Evolutionary conservation across 2,113 vertebrate species (phyloP), one percentile per base, ranked within the genome.

Genomic region (Noturus placidus): DNA sequence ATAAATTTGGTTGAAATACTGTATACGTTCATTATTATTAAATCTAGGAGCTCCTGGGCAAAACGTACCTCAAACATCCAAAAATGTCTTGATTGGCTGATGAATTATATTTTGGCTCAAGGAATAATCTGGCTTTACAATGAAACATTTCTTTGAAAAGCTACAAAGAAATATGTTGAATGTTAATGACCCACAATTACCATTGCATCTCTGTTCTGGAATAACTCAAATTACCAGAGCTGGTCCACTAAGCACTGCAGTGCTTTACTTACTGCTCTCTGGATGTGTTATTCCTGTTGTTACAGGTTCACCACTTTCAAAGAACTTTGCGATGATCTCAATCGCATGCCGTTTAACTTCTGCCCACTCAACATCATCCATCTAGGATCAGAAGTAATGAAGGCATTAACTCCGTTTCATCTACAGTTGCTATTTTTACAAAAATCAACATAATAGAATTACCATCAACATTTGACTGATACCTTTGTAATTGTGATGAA

Each of bases 401-500:
- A 38, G 10, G 27, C 22, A 80, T 57, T 10, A 83, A 46, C 5
- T 50, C 67, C 2, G 20, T 61, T 54, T 38, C 14, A 70, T 82
- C 19, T 20, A 81, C 30, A 25, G 10, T 33, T 65, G 42, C 11
- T 15, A 14, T 27, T 42, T 19, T 9, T 5, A 77, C 33, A 78
- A 19, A 85, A 50, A 61, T 35, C 22, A 52, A 67, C 19, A 78
- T 35, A 20, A 33, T 17, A 52, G 17, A 83, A 3, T 15, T 56
- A 80, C 42, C 11, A 19, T 42, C 30, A 38, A 50, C 54, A 0
- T 4, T 17, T 14, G 38, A 57, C 61, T n/a, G 4, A 87, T 93
- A 96, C 96, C 95, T 96, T 96, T 13, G 95, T 96, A 82, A 96
- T 87, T 42, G 96, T 96, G 83, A 96, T 95, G 86, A 96, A 96